Evolutionary conservation across 53 echinoderm and acorn worm species (phyloP).

Genomic region (Pentamera pediparva): DNA sequence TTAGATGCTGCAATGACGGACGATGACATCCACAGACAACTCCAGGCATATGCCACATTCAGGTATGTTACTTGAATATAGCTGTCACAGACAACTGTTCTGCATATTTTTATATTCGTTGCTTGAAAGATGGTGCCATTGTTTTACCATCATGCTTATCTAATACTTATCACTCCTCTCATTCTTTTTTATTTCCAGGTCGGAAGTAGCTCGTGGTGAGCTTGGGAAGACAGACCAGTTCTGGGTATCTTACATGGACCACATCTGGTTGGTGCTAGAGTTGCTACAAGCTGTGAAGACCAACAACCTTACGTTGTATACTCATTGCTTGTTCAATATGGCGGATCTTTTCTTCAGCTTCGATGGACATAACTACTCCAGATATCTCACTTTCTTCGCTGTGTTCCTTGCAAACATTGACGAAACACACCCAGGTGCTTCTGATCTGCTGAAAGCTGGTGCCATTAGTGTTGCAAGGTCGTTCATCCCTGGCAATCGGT

Average conservation of each 20-base stretch:
- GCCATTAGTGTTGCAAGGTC: constrained; percentile 42
- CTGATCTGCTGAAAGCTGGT: constrained; percentile 26
- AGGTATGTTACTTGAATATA: no score
- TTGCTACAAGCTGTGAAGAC: constrained; percentile 47
- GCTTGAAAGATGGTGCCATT: no score
- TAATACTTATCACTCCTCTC: no score
- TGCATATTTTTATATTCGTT: no score
- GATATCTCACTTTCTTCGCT: constrained; percentile 39
- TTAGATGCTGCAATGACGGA: no score
- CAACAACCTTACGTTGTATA: constrained; percentile 42
- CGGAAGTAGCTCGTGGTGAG: constrained; percentile 33
- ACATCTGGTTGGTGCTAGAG: constrained; percentile 38
- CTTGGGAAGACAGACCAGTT: constrained; percentile 55
- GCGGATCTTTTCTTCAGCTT: constrained; percentile 55
- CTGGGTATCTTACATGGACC: constrained; percentile 61
- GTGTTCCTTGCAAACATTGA: constrained; percentile 39
- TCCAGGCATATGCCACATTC: no score
- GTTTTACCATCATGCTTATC: no score
- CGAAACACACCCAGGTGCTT: constrained; percentile 44
- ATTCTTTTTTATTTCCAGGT: no score
- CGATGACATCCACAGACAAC: no score
- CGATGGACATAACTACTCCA: constrained; percentile 32
- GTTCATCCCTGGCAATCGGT: constrained; percentile 34
- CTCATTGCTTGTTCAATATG: constrained; percentile 27
- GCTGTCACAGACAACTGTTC: no score